These are phyloP conservation scores for Pardosa pseudoannulata DNA, from an alignment of 2,888 invertebrate genomes.

Conservation along the genomic window DNA sequence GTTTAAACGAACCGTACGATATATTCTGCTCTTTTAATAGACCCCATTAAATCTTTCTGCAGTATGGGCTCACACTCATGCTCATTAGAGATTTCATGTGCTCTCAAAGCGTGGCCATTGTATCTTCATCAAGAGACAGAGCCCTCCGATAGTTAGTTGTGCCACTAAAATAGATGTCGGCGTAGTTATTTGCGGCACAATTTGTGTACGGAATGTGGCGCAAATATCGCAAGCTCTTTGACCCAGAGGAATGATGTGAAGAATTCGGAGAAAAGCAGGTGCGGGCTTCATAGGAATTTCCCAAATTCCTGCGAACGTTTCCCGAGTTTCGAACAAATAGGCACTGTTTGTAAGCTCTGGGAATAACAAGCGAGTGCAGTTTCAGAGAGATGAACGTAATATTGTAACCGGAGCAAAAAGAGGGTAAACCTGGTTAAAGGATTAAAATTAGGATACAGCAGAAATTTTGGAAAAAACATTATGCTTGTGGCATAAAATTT, in stretches of 20 bases:
- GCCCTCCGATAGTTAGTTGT: background rate
- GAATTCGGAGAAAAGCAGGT: constrained; percentile 17
- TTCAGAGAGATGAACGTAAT: too few species aligned
- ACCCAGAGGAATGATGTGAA: constrained; percentile 6
- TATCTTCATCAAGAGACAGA: background rate
- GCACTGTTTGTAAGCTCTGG: background rate
- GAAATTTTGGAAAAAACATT: too few species aligned
- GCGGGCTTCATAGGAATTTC: constrained; percentile 8
- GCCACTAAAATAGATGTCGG: background rate
- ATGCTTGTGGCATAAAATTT: too few species aligned
- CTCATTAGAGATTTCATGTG: background rate
- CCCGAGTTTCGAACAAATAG: constrained; percentile 3
- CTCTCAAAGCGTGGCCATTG: background rate
- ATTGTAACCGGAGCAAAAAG: too few species aligned
- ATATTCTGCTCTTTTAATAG: background rate
- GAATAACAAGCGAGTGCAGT: too few species aligned
- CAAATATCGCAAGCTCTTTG: constrained; percentile 15
- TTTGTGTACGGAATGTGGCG: background rate
- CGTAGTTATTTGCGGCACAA: constrained; percentile 15
- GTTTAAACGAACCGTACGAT: too few species aligned
- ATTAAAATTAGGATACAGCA: too few species aligned
- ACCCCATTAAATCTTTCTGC: background rate
- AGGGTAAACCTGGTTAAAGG: too few species aligned
- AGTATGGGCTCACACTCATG: background rate
- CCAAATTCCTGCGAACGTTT: constrained; percentile 1